Evolutionary conservation across 2,888 invertebrate genomes (phyloP).

Genomic region (Catocala fraxini): DNA sequence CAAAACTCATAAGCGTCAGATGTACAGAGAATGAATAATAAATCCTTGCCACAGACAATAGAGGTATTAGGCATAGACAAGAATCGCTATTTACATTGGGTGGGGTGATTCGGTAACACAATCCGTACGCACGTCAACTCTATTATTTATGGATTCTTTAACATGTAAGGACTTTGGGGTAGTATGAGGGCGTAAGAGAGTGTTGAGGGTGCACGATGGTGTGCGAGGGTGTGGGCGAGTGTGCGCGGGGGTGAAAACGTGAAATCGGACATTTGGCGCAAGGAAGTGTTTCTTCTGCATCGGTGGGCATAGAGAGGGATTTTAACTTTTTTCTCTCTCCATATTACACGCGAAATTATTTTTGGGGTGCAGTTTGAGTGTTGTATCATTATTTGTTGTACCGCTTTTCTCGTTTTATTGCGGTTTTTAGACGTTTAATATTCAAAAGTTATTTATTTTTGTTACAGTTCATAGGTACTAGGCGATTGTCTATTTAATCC

Average conservation of each 20-base stretch:
- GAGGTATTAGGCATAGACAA: conserved; percentile 85
- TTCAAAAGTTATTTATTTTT: conserved; percentile 4
- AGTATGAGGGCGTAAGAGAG: conserved; percentile 33
- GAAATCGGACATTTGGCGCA: conserved; percentile 81
- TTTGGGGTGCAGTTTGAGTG: conserved; percentile 54
- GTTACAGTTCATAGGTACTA: too few species aligned
- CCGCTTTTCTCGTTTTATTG: conserved; percentile 38
- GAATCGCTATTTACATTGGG: conserved; percentile 66
- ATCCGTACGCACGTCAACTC: conserved; percentile 84
- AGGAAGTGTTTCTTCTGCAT: conserved; percentile 83
- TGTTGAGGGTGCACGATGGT: conserved; percentile 40
- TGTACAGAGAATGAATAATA: conserved; percentile 85
- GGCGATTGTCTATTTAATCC: too few species aligned
- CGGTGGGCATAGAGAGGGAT: conserved; percentile 67
- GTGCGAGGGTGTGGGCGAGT: conserved; percentile 55
- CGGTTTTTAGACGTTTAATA: conserved; percentile 20
- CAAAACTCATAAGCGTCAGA: conserved; percentile 76
- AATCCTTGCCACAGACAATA: conserved; percentile 84
- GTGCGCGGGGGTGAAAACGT: conserved; percentile 51
- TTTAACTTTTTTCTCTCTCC: conserved; percentile 53
- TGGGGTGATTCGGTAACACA: conserved; percentile 75
- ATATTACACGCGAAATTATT: conserved; percentile 56
- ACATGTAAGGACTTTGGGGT: conserved; percentile 82
- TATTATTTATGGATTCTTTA: conserved; percentile 88
- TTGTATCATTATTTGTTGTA: conserved; percentile 50